Evolutionary conservation across 2,113 vertebrate genomes (phyloP), one percentile per base, ranked within the genome.

Genomic region (Cryptomyrus ogoouensis): DNA sequence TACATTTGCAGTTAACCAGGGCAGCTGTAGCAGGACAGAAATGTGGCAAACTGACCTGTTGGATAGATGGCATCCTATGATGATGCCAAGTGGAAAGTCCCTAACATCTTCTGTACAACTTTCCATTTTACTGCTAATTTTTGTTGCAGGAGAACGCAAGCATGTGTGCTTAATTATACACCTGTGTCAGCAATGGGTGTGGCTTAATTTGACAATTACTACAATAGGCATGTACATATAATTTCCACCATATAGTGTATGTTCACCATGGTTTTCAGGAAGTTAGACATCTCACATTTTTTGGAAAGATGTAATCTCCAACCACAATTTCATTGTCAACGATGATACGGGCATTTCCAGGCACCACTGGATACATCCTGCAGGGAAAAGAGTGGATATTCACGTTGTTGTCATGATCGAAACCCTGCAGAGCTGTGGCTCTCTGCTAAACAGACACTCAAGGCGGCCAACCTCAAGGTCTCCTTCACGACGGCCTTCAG

Each of bases 301-400:
- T 96, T 6, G 96, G 96, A 52, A 97, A 96, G 88, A 94, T 83
- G 89, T 95, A 88, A 88, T 90, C 95, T 2, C 96, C 96, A 15
- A 96, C 95, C 84, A 95, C 90, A 4, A 95, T 92, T 46, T 96
- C 94, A 19, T 91, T 94, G 27, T 96, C 96, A 17, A 92, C 92
- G 9, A 77, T 83, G 62, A 95, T 0, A 0, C 96, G 95, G 46
- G 95, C 95, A 0, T 97, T 97, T 53, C 95, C 94, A 8, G 96
- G 94, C 0, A 97, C 96, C 42, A 96, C 96, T 0, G 96, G 96
- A 83, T 97, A 97, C 56, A 97, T 12, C 83, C 96, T 97, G 92
- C 17, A 7, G 56, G 91, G 2, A 47, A 5, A 7, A 47, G 66
- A 86, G 46, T 19, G 31, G 17, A 15, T 12, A 56, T 58, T 56